Base-by-base conservation (phyloP, 1,140 invertebrate species). In the Zaprionus tsacasi region DNA sequence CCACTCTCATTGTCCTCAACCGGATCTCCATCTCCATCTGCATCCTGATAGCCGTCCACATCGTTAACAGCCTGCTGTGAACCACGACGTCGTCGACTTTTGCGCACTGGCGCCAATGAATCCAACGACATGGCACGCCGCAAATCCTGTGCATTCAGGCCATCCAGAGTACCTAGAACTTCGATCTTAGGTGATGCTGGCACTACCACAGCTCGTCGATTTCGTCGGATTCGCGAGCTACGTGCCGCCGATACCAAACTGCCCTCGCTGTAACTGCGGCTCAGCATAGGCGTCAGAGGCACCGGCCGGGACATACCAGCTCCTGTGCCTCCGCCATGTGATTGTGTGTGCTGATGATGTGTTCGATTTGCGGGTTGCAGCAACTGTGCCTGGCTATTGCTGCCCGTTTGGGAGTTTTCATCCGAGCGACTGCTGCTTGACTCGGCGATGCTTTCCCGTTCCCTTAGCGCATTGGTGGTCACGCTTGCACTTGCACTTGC, bases 261-360 rank as follows among this genome's bases (percentile, higher is more conserved):
- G 3, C 93, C 93, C 71, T 94, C 94, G 75, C 94, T 94, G 60
- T 93, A 93, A 74, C 94, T 94, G 57, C 94, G 91, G 11, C 86
- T 92, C 2, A 93, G 66, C 70, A 90, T 75, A 4, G 93, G 88
- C n/a, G 94, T 91, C 0, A 93, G 78, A 0, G 92, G 82, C 2
- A 86, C 72, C 0, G 79, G 77, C 1, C 74, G 70, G 0, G 78
- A 36, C 45, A 50, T 3, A 6, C 79, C 79, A 1, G 76, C 79
- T 0, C 71, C 69, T 1, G 50, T 48, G 43, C 57, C 73, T 1
- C 68, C 60, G 17, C 81, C 80, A 17, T 90, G 86, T 1, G 86
- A 90, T 35, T 79, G 80, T 11, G 91, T 85, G 81, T 92, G 70
- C 67, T 87, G 79, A 61, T 80, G 89, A 70, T 74, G 83, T 21